These are phyloP conservation scores for Rhinogobio ventralis DNA, from an alignment of 2,797 vertebrate species.

Conservation along the genomic window DNA sequence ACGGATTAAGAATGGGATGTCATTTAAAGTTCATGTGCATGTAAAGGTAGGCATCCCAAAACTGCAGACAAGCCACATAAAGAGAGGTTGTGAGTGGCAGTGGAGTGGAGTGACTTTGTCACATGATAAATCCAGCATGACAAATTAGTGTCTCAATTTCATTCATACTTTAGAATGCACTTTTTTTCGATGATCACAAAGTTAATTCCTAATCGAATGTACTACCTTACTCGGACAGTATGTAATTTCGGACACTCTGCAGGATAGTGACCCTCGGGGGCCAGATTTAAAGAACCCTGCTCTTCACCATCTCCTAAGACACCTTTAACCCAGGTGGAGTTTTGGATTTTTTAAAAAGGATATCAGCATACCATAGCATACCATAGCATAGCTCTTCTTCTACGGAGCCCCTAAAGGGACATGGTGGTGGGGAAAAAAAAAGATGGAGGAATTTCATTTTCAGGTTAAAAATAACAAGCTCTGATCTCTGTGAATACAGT, in stretches of 20 bases:
- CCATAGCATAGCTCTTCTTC: not conserved
- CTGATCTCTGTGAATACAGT: too few species aligned
- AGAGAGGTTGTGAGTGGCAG: not conserved
- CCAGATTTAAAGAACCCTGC: not conserved
- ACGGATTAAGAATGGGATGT: too few species aligned
- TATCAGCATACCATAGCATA: not conserved
- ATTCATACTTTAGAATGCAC: not conserved
- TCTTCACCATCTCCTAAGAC: not conserved
- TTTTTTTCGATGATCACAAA: not conserved
- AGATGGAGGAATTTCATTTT: too few species aligned
- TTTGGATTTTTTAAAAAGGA: not conserved
- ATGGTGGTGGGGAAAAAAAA: too few species aligned
- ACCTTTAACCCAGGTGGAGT: not conserved
- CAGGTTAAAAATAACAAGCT: too few species aligned
- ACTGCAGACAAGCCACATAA: too few species aligned
- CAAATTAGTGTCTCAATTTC: not conserved
- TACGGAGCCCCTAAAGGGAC: too few species aligned
- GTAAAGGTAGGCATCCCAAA: too few species aligned
- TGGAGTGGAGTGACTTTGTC: not conserved
- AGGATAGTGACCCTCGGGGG: not conserved
- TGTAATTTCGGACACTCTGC: not conserved
- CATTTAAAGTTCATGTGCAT: too few species aligned
- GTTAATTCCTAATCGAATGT: not conserved
- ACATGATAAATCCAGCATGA: conserved; percentile 3
- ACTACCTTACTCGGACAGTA: not conserved